Evolutionary conservation across 2,113 vertebrate genomes (phyloP).

Genomic region (Otolemur garnettii): DNA sequence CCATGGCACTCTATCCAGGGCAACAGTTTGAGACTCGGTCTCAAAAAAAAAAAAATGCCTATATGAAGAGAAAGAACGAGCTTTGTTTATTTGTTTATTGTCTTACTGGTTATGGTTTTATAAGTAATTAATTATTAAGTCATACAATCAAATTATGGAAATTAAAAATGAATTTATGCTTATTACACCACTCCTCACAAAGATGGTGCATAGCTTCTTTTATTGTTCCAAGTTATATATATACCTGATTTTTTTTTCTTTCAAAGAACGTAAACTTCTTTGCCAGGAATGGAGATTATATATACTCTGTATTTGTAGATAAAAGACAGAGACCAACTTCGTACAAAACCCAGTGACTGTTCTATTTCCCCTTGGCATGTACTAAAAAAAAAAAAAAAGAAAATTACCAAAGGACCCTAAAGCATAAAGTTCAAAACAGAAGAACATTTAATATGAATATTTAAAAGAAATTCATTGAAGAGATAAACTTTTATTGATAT

Average conservation of each 20-base stretch:
- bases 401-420: neutral
- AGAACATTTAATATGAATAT: neutral
- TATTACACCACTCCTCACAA: neutral
- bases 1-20: too few species aligned
- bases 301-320: neutral
- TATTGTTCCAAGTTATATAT: neutral
- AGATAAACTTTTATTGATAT: neutral
- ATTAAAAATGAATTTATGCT: constrained; percentile 4
- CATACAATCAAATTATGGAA: neutral
- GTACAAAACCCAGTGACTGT: neutral
- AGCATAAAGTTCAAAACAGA: neutral
- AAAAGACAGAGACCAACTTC: neutral
- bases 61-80: neutral
- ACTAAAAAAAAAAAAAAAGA: too few species aligned
- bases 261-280: neutral
- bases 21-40: too few species aligned
- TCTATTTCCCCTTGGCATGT: neutral
- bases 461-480: neutral
- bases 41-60: too few species aligned
- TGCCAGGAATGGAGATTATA: neutral
- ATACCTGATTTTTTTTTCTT: neutral
- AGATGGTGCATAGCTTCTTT: neutral
- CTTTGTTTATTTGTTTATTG: neutral
- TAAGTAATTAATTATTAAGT: neutral
- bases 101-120: neutral